Evolutionary conservation across 2,888 invertebrate species (phyloP).

Genomic region (Eupelmus urozonus): DNA sequence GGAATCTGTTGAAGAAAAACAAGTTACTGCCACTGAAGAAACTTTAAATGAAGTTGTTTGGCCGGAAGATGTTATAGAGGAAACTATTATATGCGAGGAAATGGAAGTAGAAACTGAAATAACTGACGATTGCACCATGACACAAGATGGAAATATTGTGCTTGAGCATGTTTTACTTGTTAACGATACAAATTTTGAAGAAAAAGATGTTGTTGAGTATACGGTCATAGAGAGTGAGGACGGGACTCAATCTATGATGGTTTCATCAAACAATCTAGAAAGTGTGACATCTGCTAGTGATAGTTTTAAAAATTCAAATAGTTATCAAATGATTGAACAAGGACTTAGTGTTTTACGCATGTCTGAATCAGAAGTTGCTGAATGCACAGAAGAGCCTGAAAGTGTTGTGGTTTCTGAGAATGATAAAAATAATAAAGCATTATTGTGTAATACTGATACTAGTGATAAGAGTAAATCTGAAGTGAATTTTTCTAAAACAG

Average conservation of each 20-base stretch:
- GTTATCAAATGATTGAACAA: conserved; percentile 61
- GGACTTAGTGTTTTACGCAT: conserved; percentile 63
- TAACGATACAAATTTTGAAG: conserved; percentile 60
- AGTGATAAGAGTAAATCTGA: conserved; percentile 39
- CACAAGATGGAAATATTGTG: conserved; percentile 65
- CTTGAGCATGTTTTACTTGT: conserved; percentile 69
- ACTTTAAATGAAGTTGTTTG: conserved; percentile 60
- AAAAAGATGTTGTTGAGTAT: conserved; percentile 66
- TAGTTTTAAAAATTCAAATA: conserved; percentile 32
- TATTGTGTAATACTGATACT: conserved; percentile 23
- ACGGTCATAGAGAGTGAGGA: conserved; percentile 71
- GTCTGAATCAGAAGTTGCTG: conserved; percentile 57
- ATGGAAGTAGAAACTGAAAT: conserved; percentile 72
- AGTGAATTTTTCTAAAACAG: conserved; percentile 31
- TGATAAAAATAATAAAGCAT: conserved; percentile 49
- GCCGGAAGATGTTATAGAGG: conserved; percentile 72
- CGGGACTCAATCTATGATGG: conserved; percentile 65
- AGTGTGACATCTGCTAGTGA: conserved; percentile 36
- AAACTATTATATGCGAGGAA: conserved; percentile 76
- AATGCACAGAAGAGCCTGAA: conserved; percentile 24
- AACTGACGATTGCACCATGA: conserved; percentile 61
- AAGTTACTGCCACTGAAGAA: conserved; percentile 56
- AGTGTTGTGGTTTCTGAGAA: conserved; percentile 48
- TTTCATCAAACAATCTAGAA: conserved; percentile 62
- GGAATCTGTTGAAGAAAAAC: conserved; percentile 63